These are phyloP conservation scores for Podocnemis expansa DNA, from an alignment of 2,113 vertebrate genomes.

Conservation along the genomic window DNA sequence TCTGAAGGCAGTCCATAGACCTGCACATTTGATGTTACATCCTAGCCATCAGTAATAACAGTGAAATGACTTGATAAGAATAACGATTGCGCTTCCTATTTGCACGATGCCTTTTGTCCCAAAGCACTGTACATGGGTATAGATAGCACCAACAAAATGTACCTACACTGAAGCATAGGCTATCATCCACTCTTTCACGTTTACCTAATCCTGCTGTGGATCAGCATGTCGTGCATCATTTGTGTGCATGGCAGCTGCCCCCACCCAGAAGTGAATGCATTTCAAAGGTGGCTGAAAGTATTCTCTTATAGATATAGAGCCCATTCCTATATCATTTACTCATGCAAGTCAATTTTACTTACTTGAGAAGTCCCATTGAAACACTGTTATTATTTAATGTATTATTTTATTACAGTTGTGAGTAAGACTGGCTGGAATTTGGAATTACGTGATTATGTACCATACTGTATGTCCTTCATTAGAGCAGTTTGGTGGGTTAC, in stretches of 20 bases:
- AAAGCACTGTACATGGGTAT: neutral
- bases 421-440: neutral
- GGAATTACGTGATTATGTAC: neutral
- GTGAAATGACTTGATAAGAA: neutral
- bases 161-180: rapidly evolving
- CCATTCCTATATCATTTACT: neutral
- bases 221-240: neutral
- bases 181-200: neutral
- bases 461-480: neutral
- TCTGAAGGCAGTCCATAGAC: neutral
- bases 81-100: neutral
- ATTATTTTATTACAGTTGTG: neutral
- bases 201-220: neutral
- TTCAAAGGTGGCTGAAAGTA: neutral
- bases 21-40: neutral
- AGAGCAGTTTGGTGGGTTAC: neutral
- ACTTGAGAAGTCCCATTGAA: neutral
- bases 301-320: no score
- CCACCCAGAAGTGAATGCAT: neutral
- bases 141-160: neutral
- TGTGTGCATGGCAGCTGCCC: rapidly evolving
- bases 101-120: neutral
- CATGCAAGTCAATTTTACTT: rapidly evolving
- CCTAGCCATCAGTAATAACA: neutral
- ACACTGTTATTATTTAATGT: neutral